Evolutionary conservation across 1,140 invertebrate genomes (phyloP).

Genomic region (Lethocerus indicus): DNA sequence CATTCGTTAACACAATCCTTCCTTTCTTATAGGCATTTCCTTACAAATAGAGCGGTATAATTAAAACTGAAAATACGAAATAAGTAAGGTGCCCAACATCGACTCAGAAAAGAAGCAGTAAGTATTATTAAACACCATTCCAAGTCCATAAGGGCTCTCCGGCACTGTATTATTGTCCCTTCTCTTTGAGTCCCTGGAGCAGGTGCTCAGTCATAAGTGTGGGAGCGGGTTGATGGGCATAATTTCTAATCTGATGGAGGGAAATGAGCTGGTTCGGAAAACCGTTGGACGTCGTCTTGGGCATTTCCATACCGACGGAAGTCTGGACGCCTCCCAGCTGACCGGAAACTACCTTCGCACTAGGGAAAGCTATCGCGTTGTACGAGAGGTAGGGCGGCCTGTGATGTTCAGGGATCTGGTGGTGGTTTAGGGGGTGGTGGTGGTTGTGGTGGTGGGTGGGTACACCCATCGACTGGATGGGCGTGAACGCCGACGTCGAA

Average conservation of each 20-base stretch:
- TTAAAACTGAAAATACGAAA: not conserved
- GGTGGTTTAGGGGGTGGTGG: conserved; percentile 27
- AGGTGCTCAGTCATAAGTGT: conserved; percentile 20
- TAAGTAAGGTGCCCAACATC: not conserved
- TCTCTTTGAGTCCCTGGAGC: conserved; percentile 20
- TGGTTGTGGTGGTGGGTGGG: conserved; percentile 53
- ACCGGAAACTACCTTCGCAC: conserved; percentile 25
- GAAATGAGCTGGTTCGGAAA: conserved; percentile 92
- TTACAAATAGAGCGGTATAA: not conserved
- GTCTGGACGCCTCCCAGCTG: conserved; percentile 18
- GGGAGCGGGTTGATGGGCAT: conserved; percentile 67
- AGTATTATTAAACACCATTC: not conserved
- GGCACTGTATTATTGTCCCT: conserved; percentile 17
- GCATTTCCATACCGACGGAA: conserved; percentile 25
- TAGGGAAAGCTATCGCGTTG: conserved; percentile 51
- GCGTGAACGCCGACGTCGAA: conserved; percentile 75
- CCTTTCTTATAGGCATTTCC: not conserved
- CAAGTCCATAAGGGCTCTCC: not conserved
- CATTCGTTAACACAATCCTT: no score
- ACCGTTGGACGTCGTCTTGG: conserved; percentile 42
- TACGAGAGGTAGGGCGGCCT: conserved; percentile 68
- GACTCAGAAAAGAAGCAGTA: not conserved
- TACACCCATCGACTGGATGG: conserved; percentile 66
- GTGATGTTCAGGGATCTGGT: conserved; percentile 46
- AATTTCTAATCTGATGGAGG: conserved; percentile 90